Percentiles rank a stretch among this genome's conserved stretches.
Evolutionary conservation across 2,797 vertebrate species (phyloP).

Genomic region (Prunella strophiata): DNA sequence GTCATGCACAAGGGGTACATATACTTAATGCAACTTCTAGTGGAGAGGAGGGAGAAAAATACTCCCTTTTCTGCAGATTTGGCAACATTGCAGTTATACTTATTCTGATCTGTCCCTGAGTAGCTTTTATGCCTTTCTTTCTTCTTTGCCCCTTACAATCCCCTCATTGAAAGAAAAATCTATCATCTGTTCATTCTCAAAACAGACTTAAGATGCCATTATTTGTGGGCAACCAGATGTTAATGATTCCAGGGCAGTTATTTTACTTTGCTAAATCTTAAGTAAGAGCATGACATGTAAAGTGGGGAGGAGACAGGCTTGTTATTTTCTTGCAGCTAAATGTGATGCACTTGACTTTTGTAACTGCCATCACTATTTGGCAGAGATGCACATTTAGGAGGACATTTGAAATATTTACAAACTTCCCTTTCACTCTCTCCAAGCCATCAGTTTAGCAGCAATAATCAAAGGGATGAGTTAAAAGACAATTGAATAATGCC

Average conservation of each 20-base stretch:
- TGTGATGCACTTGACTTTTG: background rate
- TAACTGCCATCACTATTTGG: background rate
- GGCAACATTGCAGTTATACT: background rate
- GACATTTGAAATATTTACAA: background rate
- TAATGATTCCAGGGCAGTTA: background rate
- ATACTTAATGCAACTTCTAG: background rate
- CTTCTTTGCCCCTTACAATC: background rate
- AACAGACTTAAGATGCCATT: background rate
- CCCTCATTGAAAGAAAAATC: background rate
- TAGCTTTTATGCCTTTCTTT: background rate
- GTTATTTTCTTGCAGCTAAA: background rate
- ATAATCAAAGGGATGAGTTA: background rate
- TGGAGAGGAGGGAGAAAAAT: background rate
- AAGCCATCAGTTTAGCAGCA: background rate
- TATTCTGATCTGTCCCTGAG: background rate
- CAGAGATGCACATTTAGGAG: background rate
- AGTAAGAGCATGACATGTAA: background rate
- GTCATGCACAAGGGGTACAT: background rate
- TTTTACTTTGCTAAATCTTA: background rate
- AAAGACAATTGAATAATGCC: background rate
- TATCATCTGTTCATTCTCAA: background rate
- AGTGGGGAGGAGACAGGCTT: background rate
- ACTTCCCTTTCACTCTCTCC: background rate
- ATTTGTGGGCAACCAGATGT: background rate
- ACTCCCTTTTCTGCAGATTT: background rate